Evolutionary conservation across 2,113 vertebrate species (phyloP), one percentile per base, ranked within the genome.

Genomic region (Gymnobelideus leadbeateri): DNA sequence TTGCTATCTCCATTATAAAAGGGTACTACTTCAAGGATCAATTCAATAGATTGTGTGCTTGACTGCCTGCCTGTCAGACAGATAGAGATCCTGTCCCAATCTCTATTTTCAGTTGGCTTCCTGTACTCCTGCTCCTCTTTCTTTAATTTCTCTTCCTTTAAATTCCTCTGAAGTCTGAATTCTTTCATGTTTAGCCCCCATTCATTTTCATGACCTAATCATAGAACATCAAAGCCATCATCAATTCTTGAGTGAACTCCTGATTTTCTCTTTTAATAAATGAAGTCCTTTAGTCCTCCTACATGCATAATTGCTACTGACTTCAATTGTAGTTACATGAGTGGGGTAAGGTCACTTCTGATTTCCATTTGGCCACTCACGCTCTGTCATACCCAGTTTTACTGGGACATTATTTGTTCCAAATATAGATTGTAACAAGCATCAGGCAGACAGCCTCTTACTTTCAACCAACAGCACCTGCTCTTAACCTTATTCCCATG

Each of bases 111-210:
- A n/a, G 8, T 47, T 47, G n/a, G 3, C 9, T 53, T 37, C 8
- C 8, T 31, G 25, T 19, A 90, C 0, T 11, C 28, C 8, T 11
- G 57, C 3, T 92, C 47, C 57, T 12, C 24, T 46, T 2, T 51
- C 28, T 90, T 2, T 50, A 49, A 43, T 9, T 54, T 84, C 51
- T 77, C 28, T 46, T 49, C n/a, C 51, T 52, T 26, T 52, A 25
- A 90, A 95, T 50, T 89, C 46, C 55, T 89, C 94, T 43, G 49
- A 89, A 89, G 89, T 37, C 8, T 51, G 11, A 89, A 47, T 53
- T 91, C 93, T 94, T 94, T 93, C 61, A 43, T 68, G 89, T 93
- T 47, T 46, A 68, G 91, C 24, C 52, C 92, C 51, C 37, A 53
- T 84, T 92, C 52, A 54, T 51, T 84, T 54, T 90, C 46, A 31